These are phyloP conservation scores for Drosophila truncata DNA, from an alignment of 1,140 invertebrate species.

Conservation along the genomic window DNA sequence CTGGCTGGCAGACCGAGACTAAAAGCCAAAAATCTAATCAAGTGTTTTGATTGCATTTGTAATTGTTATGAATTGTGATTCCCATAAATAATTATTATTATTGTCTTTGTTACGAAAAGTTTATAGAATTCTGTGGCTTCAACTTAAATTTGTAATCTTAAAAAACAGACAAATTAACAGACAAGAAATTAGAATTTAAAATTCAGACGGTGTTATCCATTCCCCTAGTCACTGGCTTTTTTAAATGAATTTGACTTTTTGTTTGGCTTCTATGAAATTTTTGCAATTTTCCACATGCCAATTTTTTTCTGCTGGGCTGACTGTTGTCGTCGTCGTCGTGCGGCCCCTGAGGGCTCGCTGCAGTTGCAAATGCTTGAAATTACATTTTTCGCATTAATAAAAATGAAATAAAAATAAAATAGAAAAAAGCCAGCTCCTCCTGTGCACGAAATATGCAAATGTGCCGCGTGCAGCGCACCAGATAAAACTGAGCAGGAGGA, in stretches of 20 bases:
- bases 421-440: conserved; percentile 42
- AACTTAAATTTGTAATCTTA: no score
- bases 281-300: conserved; percentile 67
- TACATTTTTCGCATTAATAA: conserved; percentile 80
- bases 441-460: conserved; percentile 77
- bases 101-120: not conserved
- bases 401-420: conserved; percentile 67
- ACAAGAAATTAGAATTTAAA: not conserved
- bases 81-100: not conserved
- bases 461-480: conserved; percentile 70
- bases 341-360: conserved; percentile 16
- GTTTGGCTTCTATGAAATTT: conserved; percentile 16
- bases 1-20: conserved; percentile 3
- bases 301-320: conserved; percentile 48
- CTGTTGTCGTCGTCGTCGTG: conserved; percentile 12
- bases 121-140: not conserved
- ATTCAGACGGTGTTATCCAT: not conserved
- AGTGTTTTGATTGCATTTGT: conserved; percentile 36
- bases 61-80: conserved; percentile 31
- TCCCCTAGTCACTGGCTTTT: conserved; percentile 21
- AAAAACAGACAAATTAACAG: not conserved
- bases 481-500: conserved; percentile 69
- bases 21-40: conserved; percentile 34
- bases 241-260: conserved; percentile 35
- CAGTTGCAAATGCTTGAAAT: conserved; percentile 71